These are phyloP conservation scores for Volucella zonaria DNA, from an alignment of 2,888 invertebrate genomes.

Conservation along the genomic window DNA sequence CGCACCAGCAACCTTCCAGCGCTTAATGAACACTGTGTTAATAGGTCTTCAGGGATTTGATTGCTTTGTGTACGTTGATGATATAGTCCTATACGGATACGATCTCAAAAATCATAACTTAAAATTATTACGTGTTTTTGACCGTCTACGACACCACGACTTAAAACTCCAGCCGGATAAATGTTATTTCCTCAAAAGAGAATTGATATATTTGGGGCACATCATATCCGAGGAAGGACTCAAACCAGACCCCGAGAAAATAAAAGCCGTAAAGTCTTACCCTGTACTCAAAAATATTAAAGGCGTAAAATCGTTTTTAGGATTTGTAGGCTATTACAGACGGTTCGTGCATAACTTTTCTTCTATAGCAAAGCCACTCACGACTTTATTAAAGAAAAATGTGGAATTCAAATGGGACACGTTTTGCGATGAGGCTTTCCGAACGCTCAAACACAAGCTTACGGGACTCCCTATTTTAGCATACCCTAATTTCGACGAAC, in stretches of 20 bases:
- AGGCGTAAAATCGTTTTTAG: constrained; percentile 15
- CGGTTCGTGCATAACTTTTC: constrained; percentile 4
- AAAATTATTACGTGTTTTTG: constrained; percentile 30
- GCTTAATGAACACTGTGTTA: constrained; percentile 61
- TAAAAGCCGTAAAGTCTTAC: constrained; percentile 14
- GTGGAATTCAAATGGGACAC: background rate
- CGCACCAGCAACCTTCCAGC: constrained; percentile 55
- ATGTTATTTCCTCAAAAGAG: constrained; percentile 1
- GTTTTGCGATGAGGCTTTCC: background rate
- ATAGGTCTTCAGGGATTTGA: constrained; percentile 28
- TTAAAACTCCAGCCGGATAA: constrained; percentile 6
- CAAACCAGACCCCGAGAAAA: constrained; percentile 21
- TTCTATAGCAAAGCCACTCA: background rate
- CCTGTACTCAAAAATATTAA: constrained; percentile 19
- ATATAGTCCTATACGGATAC: constrained; percentile 52
- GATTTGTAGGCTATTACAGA: constrained; percentile 15
- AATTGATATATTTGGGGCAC: constrained; percentile 12
- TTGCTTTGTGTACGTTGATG: constrained; percentile 61
- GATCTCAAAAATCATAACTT: constrained; percentile 27
- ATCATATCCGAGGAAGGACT: constrained; percentile 18
- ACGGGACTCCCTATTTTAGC: background rate
- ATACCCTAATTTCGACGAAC: too few relatives aligned
- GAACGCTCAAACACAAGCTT: constrained; percentile 1
- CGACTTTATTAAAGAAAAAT: background rate
- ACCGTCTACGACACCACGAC: constrained; percentile 14